Evolutionary conservation across 2,113 vertebrate species (phyloP).

Genomic region (Calyptomena viridis): DNA sequence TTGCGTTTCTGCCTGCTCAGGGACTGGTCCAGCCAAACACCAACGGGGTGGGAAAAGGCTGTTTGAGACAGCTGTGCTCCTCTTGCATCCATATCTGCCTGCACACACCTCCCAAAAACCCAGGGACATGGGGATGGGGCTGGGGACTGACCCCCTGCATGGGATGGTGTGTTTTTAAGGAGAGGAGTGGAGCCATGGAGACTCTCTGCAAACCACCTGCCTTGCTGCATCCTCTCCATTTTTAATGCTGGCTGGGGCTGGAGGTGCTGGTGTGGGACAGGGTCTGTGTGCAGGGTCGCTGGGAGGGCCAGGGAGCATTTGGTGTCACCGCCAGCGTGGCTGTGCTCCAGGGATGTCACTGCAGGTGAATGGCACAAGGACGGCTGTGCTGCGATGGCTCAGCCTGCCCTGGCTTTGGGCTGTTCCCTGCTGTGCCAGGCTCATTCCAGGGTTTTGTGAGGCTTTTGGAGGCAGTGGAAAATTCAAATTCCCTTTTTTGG

Average conservation of each 20-base stretch:
- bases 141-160: rapidly evolving
- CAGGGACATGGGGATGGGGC: neutral
- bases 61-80: neutral
- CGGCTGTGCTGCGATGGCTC: neutral
- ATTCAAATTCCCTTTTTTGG: neutral
- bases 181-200: neutral
- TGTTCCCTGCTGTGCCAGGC: neutral
- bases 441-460: neutral
- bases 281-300: rapidly evolving
- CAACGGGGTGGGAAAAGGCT: neutral
- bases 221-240: neutral
- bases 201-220: rapidly evolving
- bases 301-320: neutral
- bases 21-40: neutral
- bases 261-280: neutral
- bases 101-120: rapidly evolving
- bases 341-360: neutral
- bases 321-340: neutral
- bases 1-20: neutral
- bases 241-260: neutral
- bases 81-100: rapidly evolving
- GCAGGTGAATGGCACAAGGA: rapidly evolving
- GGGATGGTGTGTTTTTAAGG: neutral
- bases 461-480: neutral
- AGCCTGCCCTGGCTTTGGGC: neutral